phyloP scores from a whole-genome alignment of 2,797 vertebrate genomes.

The Chaunax sp. region DNA sequence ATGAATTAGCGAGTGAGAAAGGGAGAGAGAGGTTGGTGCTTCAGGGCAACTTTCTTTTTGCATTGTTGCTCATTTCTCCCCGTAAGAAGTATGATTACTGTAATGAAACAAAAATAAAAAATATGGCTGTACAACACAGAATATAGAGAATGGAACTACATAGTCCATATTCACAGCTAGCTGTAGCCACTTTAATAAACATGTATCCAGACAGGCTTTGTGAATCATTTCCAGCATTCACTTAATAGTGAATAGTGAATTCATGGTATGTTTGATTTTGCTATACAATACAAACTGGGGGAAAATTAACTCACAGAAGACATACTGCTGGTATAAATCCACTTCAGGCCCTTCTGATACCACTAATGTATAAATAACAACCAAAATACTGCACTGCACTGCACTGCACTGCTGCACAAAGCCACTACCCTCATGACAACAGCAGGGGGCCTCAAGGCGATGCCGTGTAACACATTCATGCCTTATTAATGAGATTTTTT shows the following conservation, averaged over 20 bases:
- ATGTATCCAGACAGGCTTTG: neutral
- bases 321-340: too few species aligned
- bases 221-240: neutral
- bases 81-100: neutral
- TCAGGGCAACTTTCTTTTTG: neutral
- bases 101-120: neutral
- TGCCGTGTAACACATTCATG: constrained; percentile 58
- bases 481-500: constrained; percentile 68
- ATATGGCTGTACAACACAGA: neutral
- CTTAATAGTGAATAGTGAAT: too few species aligned
- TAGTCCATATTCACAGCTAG: neutral
- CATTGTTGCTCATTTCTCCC: neutral
- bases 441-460: constrained; percentile 81
- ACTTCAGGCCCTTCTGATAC: constrained; percentile 10
- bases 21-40: neutral
- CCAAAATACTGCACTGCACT: constrained; percentile 50
- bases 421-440: constrained; percentile 66
- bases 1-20: neutral
- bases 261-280: too few species aligned
- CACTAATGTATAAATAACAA: constrained; percentile 3
- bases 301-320: too few species aligned
- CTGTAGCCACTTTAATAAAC: neutral
- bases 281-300: too few species aligned
- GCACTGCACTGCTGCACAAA: constrained; percentile 60
- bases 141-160: neutral